phyloP scores from a whole-genome alignment of 2,113 vertebrate genomes.

The Coptodon rendalli region DNA sequence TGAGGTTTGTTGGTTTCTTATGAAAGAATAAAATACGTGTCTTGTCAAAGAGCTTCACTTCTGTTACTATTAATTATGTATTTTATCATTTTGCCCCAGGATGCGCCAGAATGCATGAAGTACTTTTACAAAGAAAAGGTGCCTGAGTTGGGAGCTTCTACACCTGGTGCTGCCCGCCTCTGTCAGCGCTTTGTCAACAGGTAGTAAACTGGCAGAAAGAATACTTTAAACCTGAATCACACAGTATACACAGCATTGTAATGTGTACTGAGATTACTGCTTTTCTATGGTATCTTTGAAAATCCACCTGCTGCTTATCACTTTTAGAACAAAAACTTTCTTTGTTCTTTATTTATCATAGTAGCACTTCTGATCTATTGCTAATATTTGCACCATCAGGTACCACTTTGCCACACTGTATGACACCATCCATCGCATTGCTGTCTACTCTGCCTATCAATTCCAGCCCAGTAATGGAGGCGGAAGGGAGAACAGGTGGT shows the following conservation, averaged over 20 bases:
- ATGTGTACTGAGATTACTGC: not conserved
- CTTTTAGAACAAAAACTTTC: not conserved
- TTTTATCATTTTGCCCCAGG: not conserved
- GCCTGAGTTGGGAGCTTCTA: slow-evolving; percentile 47
- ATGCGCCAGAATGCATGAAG: slow-evolving; percentile 57
- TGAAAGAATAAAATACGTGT: not conserved
- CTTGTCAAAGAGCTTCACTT: not conserved
- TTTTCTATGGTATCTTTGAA: not conserved
- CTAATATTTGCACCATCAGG: slow-evolving; percentile 3
- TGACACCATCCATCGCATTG: slow-evolving; percentile 63
- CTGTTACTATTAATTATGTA: not conserved
- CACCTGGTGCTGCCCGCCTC: slow-evolving; percentile 20
- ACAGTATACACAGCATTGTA: not conserved
- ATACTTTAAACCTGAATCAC: not conserved
- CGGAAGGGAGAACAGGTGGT: slow-evolving; percentile 67
- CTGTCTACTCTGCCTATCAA: slow-evolving; percentile 68
- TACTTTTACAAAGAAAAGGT: slow-evolving; percentile 66
- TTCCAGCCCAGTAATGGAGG: slow-evolving; percentile 68
- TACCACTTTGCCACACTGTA: slow-evolving; percentile 73
- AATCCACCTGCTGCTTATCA: not conserved
- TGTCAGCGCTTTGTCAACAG: slow-evolving; percentile 67
- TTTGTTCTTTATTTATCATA: not conserved
- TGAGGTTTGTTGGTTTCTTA: slow-evolving; percentile 22
- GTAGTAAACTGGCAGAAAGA: not conserved
- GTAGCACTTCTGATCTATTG: not conserved